Evolutionary conservation across 2,113 vertebrate genomes (phyloP), one percentile per base, ranked within the genome.

Genomic region (Cyanoderma ruficeps): DNA sequence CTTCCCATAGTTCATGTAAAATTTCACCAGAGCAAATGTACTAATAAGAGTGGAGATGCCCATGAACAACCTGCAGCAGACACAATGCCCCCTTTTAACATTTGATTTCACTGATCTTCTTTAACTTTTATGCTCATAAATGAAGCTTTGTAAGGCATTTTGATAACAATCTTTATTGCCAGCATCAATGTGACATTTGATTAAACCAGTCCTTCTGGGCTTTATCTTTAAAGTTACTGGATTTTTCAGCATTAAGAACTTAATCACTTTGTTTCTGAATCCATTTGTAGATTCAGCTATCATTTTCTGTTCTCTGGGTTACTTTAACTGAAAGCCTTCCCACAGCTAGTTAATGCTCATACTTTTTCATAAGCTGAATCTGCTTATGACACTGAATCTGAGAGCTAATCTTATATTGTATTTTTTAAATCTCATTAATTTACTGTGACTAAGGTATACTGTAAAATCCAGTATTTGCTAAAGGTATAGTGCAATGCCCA

Each of bases 211-310:
- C 31, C 83, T 95, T 90, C 68, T 69, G 37, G 60, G 37, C 5
- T 96, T 97, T 96, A 78, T 79, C 77, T 95, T 86, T 93, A 78
- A 97, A 93, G 87, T 80, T 93, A 90, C 68, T 92, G 39, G 55
- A 87, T 92, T 97, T 65, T 96, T 75, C 67, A 80, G 46, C 33
- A 13, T 89, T 97, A 95, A 96, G 71, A 92, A 95, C 35, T 96
- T 96, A 97, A 96, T 95, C 78, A 57, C 9, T 90, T 86, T 96
- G 74, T 94, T 97, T 96, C 90, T 92, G 77, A 94, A 96, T 87
- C 65, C 27, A 67, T 87, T 92, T 93, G 56, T 72, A 95, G 69
- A 83, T 92, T 91, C n/a, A 96, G n/a, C 37, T 71, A 93, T 53
- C 6, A 50, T 75, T 95, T 96, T 94, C 77, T 90, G 49, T 91